A percentile compares a stretch with the other conserved stretches of the same genome.
phyloP scores from a whole-genome alignment of 2,113 vertebrate genomes.

The Talpa occidentalis region DNA sequence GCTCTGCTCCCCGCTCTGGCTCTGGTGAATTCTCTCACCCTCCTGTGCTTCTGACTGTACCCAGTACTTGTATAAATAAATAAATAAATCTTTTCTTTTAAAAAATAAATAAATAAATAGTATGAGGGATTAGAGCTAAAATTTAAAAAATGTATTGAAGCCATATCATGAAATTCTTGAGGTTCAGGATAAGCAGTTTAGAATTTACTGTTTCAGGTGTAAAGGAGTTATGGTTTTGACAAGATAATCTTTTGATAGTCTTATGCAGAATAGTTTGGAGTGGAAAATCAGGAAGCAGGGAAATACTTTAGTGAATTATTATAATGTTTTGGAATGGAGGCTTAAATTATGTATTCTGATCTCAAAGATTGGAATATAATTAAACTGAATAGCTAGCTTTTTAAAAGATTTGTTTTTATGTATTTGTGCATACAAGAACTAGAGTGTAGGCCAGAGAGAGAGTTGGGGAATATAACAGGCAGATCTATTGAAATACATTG shows the following conservation, averaged over 20 bases:
- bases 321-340: background rate
- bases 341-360: background rate
- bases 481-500: too few relatives aligned
- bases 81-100: too few relatives aligned
- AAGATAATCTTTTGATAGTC: background rate
- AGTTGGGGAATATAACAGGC: too few relatives aligned
- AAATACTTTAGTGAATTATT: background rate
- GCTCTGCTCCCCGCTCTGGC: too few relatives aligned
- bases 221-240: background rate
- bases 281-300: background rate
- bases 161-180: background rate
- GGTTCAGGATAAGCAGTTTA: background rate
- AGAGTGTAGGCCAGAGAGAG: too few relatives aligned
- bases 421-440: too few relatives aligned
- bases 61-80: too few relatives aligned
- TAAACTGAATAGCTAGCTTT: too few relatives aligned
- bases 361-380: background rate
- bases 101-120: too few relatives aligned
- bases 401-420: too few relatives aligned
- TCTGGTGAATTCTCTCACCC: too few relatives aligned
- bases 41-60: too few relatives aligned
- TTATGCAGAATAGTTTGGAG: background rate
- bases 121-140: background rate
- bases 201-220: conserved; percentile 22
- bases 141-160: background rate